Conservation (phyloP, 2,113 vertebrate species). For the Laticauda colubrina region DNA sequence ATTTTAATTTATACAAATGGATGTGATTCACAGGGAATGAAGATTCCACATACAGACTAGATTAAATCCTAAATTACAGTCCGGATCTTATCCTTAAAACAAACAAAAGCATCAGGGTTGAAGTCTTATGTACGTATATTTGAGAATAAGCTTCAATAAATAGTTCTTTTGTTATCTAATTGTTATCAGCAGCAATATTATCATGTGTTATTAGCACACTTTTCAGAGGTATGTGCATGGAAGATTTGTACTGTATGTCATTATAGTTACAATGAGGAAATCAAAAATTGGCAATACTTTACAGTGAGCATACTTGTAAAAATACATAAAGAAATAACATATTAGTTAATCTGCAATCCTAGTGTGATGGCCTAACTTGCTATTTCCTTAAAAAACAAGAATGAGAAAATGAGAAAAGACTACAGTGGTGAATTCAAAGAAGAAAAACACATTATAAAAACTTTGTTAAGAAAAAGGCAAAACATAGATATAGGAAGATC, state of each 20-base stretch:
- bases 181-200: not conserved
- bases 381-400: not conserved
- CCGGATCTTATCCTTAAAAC: not conserved
- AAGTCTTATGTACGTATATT: not conserved
- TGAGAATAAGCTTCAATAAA: not conserved
- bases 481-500: not conserved
- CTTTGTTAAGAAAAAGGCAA: not conserved
- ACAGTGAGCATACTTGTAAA: not conserved
- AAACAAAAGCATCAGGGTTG: not conserved
- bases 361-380: not conserved
- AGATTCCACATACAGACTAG: not conserved
- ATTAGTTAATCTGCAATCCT: not conserved
- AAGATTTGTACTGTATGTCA: not conserved
- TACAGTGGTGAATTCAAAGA: not conserved
- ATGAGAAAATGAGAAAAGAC: not conserved
- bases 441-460: not conserved
- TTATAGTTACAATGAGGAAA: not conserved
- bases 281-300: not conserved
- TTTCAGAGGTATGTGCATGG: not conserved
- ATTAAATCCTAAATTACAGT: not conserved
- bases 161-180: not conserved
- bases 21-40: not conserved
- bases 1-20: not conserved
- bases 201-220: not conserved
- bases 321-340: not conserved